Percentiles rank a stretch among this genome's conserved stretches.
Conservation (phyloP, 2,113 vertebrate genomes). For the Agapornis roseicollis region DNA sequence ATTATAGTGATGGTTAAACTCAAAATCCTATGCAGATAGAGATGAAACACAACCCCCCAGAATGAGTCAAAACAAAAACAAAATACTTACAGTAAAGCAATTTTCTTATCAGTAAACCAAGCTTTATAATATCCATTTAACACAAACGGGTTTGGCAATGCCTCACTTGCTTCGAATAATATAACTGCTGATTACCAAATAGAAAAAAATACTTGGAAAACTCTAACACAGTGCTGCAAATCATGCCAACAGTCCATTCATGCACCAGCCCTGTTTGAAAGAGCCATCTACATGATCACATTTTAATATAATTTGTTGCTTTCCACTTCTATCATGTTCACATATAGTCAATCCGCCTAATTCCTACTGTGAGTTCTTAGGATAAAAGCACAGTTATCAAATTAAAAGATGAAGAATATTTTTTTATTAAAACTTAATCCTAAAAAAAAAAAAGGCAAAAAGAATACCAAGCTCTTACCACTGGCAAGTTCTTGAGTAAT, state of each 20-base stretch:
- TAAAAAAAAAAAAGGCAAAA: not conserved
- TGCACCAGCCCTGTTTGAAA: not conserved
- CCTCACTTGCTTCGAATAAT: not conserved
- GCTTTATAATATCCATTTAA: not conserved
- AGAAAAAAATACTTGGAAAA: not conserved
- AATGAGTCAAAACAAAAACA: not conserved
- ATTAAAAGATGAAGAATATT: not conserved
- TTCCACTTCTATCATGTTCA: not conserved
- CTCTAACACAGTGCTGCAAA: not conserved
- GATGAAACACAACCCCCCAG: not conserved
- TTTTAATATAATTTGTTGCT: not conserved
- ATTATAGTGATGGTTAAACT: conserved; percentile 80
- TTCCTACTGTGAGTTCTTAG: not conserved
- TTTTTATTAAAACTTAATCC: not conserved
- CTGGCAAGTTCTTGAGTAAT: conserved; percentile 88
- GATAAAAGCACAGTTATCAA: not conserved
- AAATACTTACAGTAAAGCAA: not conserved
- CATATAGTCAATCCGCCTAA: not conserved
- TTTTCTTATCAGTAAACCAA: not conserved
- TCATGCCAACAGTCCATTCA: not conserved
- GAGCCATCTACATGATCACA: not conserved
- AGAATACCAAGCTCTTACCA: conserved; percentile 76
- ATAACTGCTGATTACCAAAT: not conserved
- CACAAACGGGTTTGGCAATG: not conserved
- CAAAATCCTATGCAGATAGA: conserved; percentile 72